Percentiles rank a stretch among this genome's conserved stretches.
These are phyloP conservation scores for Melanotaenia pygmaea DNA, from an alignment of 2,797 vertebrate genomes.

Conservation along the genomic window DNA sequence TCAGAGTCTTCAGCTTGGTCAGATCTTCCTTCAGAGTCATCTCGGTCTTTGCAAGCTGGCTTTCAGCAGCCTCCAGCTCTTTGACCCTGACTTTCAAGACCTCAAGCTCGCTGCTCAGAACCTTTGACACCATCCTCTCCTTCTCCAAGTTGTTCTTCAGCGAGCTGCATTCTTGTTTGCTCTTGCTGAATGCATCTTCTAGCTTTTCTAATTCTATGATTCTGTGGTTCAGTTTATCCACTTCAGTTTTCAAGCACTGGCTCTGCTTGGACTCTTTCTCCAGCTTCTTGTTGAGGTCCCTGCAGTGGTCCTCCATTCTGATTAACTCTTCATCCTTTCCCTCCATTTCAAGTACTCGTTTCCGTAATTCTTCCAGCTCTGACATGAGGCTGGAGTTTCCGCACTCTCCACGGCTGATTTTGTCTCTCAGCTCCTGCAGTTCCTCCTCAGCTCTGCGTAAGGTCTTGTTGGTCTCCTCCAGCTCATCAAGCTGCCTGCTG, in stretches of 20 bases:
- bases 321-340: constrained; percentile 96
- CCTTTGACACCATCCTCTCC: constrained; percentile 90
- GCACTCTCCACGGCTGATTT: constrained; percentile 90
- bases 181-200: constrained; percentile 94
- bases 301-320: constrained; percentile 95
- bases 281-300: constrained; percentile 92
- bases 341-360: constrained; percentile 94
- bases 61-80: constrained; percentile 90
- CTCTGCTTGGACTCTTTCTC: constrained; percentile 92
- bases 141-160: constrained; percentile 93
- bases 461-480: constrained; percentile 94
- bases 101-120: constrained; percentile 90
- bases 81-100: constrained; percentile 89
- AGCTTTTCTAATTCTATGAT: constrained; percentile 95
- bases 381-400: constrained; percentile 88
- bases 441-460: constrained; percentile 93
- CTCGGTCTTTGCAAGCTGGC: constrained; percentile 91
- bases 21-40: constrained; percentile 92
- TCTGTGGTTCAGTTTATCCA: constrained; percentile 93
- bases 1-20: constrained; percentile 95
- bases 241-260: constrained; percentile 88
- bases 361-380: constrained; percentile 93
- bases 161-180: constrained; percentile 92
- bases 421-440: constrained; percentile 92
- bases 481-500: constrained; percentile 91